phyloP scores from a whole-genome alignment of 1,140 invertebrate genomes.

The Neodiprion lecontei region DNA sequence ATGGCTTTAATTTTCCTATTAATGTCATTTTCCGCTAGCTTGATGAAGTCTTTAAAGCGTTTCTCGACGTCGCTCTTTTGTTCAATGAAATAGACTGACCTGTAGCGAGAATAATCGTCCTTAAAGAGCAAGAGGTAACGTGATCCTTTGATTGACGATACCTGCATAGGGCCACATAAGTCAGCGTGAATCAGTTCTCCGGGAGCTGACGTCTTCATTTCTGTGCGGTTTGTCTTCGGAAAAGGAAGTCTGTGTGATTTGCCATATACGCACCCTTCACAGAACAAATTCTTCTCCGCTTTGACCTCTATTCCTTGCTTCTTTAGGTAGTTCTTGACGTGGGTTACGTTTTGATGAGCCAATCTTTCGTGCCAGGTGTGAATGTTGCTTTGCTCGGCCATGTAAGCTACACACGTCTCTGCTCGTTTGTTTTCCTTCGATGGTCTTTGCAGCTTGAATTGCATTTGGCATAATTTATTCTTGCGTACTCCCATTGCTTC shows the following conservation, averaged over 20 bases:
- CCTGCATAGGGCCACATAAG: conserved; percentile 45
- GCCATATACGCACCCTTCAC: conserved; percentile 22
- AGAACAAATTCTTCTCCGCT: background rate
- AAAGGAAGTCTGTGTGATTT: conserved; percentile 11
- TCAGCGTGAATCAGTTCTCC: conserved; percentile 35
- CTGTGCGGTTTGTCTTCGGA: background rate
- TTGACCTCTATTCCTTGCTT: conserved; percentile 39
- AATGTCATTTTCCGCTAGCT: conserved; percentile 43
- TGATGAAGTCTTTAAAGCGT: conserved; percentile 47
- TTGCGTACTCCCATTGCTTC: conserved; percentile 27
- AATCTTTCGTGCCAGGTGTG: conserved; percentile 52
- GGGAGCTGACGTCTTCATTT: background rate
- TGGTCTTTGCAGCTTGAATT: conserved; percentile 20
- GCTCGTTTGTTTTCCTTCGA: background rate
- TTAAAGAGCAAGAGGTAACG: conserved; percentile 49
- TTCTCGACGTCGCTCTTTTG: conserved; percentile 48
- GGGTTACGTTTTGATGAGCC: conserved; percentile 51
- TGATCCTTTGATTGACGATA: conserved; percentile 38
- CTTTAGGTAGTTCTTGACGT: conserved; percentile 43
- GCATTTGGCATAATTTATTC: conserved; percentile 29
- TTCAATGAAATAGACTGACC: conserved; percentile 50
- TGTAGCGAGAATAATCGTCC: conserved; percentile 53
- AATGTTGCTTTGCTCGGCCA: conserved; percentile 21
- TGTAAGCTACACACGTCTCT: background rate
- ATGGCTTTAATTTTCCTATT: conserved; percentile 46